Conservation (phyloP, 35 echinoderm and acorn worm genomes). For the Strongylocentrotus purpuratus region DNA sequence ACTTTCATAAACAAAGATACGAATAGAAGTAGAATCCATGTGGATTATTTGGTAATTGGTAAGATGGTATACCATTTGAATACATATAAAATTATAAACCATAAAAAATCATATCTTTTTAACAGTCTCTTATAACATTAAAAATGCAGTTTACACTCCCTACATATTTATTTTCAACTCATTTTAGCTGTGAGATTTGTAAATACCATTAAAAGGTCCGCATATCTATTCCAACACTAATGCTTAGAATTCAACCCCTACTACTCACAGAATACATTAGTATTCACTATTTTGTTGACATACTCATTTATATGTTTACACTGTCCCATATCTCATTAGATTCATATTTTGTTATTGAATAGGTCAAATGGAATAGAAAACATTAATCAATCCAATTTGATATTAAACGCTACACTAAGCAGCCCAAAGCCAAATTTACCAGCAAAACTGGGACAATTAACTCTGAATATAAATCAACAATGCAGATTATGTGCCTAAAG, state of each 20-base stretch:
- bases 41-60: too few relatives aligned
- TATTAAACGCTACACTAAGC: background rate
- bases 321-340: background rate
- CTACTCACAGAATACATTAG: background rate
- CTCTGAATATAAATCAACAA: background rate
- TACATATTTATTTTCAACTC: background rate
- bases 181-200: background rate
- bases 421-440: background rate
- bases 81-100: too few relatives aligned
- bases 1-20: background rate
- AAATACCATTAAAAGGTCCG: background rate
- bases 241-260: background rate
- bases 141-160: too few relatives aligned
- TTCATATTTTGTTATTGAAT: background rate
- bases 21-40: too few relatives aligned
- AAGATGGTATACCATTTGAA: too few relatives aligned
- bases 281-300: background rate
- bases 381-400: background rate
- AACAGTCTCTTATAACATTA: too few relatives aligned
- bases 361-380: background rate
- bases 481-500: background rate
- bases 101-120: too few relatives aligned
- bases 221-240: background rate
- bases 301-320: background rate
- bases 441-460: background rate